Evolutionary conservation across 2,113 vertebrate genomes (phyloP).

Genomic region (Ictalurus punctatus): DNA sequence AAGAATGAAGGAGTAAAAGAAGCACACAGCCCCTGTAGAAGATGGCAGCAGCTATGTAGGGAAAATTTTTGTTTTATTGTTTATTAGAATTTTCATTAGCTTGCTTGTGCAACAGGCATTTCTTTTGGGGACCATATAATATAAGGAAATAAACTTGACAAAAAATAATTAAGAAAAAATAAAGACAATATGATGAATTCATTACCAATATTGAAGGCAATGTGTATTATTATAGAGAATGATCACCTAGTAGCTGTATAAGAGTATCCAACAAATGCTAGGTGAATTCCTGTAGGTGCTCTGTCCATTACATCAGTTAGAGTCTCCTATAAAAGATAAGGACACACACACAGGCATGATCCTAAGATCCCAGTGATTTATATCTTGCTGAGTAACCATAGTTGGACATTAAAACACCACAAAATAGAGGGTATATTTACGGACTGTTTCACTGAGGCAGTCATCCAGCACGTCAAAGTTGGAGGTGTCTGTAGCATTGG

Average conservation of each 20-base stretch:
- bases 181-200: not conserved
- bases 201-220: not conserved
- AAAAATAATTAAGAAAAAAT: not conserved
- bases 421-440: not conserved
- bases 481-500: slow-evolving; percentile 80
- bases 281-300: slow-evolving; percentile 74
- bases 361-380: not conserved
- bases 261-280: slow-evolving; percentile 85
- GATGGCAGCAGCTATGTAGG: not conserved
- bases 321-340: slow-evolving; percentile 68
- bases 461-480: slow-evolving; percentile 87
- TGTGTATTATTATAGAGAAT: not conserved
- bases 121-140: not conserved
- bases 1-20: not conserved
- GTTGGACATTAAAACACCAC: not conserved
- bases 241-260: slow-evolving; percentile 78
- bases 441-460: slow-evolving; percentile 80
- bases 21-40: not conserved
- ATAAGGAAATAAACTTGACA: not conserved
- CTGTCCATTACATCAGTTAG: slow-evolving; percentile 73
- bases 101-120: not conserved
- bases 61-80: not conserved
- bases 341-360: not conserved
- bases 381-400: not conserved
- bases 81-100: not conserved